A percentile compares a stretch with the other conserved stretches of the same genome.
phyloP scores from a whole-genome alignment of 2,797 vertebrate species.

The Anisognathus igniventris region DNA sequence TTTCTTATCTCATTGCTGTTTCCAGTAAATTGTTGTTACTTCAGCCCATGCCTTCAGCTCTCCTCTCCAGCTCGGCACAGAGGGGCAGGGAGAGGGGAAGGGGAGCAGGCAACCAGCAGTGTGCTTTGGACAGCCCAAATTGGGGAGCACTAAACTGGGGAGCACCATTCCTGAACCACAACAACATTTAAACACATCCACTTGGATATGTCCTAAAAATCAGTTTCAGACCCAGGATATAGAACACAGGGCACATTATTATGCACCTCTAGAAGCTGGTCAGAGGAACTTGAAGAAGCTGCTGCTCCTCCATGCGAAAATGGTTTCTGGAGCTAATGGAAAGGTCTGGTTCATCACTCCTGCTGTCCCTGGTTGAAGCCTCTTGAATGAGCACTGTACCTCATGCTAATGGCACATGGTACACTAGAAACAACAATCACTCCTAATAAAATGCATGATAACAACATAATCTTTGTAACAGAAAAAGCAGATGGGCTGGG shows the following conservation, averaged over 20 bases:
- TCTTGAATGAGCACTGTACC: background rate
- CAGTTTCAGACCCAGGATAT: background rate
- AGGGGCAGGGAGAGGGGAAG: fast-evolving
- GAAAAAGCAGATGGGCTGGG: background rate
- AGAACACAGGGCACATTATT: background rate
- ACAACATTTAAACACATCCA: background rate
- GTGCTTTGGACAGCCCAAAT: background rate
- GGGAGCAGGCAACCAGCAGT: background rate
- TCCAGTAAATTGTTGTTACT: background rate
- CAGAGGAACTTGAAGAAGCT: background rate
- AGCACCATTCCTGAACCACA: background rate
- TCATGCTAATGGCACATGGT: fast-evolving
- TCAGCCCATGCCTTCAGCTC: fast-evolving
- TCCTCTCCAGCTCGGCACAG: background rate
- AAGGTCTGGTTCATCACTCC: background rate
- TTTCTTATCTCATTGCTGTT: background rate
- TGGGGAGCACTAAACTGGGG: fast-evolving
- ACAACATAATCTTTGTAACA: background rate
- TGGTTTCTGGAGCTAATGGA: background rate
- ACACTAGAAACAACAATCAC: background rate
- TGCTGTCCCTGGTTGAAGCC: background rate
- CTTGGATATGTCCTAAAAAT: fast-evolving
- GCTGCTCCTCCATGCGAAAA: background rate
- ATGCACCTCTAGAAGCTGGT: background rate
- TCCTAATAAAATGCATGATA: background rate